phyloP scores from a whole-genome alignment of 2,113 vertebrate genomes.

The Fulmarus glacialis region DNA sequence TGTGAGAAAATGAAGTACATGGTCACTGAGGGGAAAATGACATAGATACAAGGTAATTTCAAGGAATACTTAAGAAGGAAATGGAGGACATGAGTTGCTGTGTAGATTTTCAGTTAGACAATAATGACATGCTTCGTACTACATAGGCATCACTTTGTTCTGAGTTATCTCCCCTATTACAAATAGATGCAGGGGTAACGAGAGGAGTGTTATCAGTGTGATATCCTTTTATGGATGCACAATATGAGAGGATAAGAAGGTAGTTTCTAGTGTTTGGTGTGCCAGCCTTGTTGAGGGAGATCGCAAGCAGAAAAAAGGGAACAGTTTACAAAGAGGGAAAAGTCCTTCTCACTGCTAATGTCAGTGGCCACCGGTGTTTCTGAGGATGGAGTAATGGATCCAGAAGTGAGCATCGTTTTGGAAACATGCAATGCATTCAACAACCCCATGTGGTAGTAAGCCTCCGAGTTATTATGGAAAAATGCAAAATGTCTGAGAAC shows the following conservation, averaged over 20 bases:
- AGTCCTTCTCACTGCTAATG: neutral
- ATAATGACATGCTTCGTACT: neutral
- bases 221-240: neutral
- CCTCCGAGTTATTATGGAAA: neutral
- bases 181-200: neutral
- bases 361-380: neutral
- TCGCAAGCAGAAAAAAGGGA: neutral
- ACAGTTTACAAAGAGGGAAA: neutral
- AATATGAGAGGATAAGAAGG: neutral
- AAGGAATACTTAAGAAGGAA: neutral
- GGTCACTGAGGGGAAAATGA: neutral
- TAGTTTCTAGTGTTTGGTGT: neutral
- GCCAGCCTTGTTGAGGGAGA: neutral
- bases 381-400: neutral
- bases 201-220: neutral
- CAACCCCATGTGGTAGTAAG: neutral
- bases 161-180: neutral
- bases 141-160: neutral
- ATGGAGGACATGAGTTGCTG: neutral
- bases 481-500: neutral
- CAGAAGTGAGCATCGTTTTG: neutral
- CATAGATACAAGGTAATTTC: neutral
- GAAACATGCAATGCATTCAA: neutral
- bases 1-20: constrained; percentile 12
- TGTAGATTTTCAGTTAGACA: neutral